Evolutionary conservation across 2,113 vertebrate species (phyloP).

Genomic region (Xerus inauris): DNA sequence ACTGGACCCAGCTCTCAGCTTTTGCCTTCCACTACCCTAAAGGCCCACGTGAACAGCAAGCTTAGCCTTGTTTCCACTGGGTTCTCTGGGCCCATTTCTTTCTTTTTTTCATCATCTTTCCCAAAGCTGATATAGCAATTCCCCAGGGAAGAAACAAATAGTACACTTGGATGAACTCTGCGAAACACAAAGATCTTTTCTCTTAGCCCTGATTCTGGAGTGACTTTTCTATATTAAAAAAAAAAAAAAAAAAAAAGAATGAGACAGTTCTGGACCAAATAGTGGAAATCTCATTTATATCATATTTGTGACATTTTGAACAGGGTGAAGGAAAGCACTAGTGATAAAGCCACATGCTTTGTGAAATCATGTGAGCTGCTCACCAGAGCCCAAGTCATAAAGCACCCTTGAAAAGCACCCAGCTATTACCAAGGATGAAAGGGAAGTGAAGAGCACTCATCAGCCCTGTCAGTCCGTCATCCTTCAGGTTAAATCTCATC

Average conservation of each 20-base stretch:
- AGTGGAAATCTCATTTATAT: not conserved
- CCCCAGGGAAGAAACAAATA: conserved; percentile 37
- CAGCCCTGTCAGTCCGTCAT: not conserved
- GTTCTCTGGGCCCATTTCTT: conserved; percentile 39
- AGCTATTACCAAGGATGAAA: not conserved
- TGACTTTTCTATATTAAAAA: not conserved
- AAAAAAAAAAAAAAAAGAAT: not conserved
- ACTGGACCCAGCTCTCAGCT: not conserved
- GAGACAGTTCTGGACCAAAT: not conserved
- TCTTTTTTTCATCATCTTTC: conserved; percentile 51
- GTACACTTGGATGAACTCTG: conserved; percentile 73
- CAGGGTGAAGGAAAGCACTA: not conserved
- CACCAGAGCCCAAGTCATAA: not conserved
- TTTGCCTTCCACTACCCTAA: not conserved
- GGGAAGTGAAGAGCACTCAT: not conserved
- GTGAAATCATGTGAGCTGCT: not conserved
- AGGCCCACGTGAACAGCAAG: not conserved
- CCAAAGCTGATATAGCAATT: conserved; percentile 44
- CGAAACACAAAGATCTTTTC: conserved; percentile 12
- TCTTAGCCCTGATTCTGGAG: conserved; percentile 11
- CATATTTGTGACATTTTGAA: not conserved
- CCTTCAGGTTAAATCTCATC: not conserved
- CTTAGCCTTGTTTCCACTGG: conserved; percentile 18
- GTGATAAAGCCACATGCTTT: not conserved
- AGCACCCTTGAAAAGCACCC: conserved; percentile 25